These are phyloP conservation scores for Drosophila kepulauana DNA, from an alignment of 1,140 invertebrate genomes.

Conservation along the genomic window DNA sequence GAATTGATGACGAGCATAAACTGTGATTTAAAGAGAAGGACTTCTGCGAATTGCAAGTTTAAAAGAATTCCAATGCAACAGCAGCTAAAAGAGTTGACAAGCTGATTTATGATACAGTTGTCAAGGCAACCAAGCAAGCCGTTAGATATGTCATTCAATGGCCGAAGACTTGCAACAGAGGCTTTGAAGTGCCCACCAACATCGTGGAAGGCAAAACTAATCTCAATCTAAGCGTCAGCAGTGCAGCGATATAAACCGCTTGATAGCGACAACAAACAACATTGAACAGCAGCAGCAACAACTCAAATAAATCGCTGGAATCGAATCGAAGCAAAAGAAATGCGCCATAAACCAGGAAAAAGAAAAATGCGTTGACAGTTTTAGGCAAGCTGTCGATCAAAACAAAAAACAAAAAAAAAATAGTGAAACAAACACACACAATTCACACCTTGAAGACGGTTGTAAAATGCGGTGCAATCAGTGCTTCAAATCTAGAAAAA, in stretches of 20 bases:
- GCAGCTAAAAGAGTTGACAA: slow-evolving; percentile 27
- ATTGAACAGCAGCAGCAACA: slow-evolving; percentile 54
- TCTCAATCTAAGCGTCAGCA: slow-evolving; percentile 76
- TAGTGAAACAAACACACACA: background rate
- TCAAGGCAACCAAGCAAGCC: slow-evolving; percentile 12
- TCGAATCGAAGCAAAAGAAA: slow-evolving; percentile 59
- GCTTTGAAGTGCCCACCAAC: slow-evolving; percentile 41
- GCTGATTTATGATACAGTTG: slow-evolving; percentile 45
- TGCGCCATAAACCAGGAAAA: slow-evolving; percentile 69
- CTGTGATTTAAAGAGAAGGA: background rate
- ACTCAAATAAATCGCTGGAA: slow-evolving; percentile 76
- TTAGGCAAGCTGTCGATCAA: slow-evolving; percentile 83
- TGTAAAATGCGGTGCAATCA: slow-evolving; percentile 77
- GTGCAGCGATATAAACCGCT: slow-evolving; percentile 50
- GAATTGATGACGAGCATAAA: background rate
- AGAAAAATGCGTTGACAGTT: slow-evolving; percentile 75
- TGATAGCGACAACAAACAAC: slow-evolving; percentile 40
- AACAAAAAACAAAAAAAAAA: slow-evolving; percentile 21
- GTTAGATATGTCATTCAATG: slow-evolving; percentile 29
- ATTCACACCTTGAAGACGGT: slow-evolving; percentile 74
- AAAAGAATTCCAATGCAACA: background rate
- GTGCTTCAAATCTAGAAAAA: slow-evolving; percentile 82
- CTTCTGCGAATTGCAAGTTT: background rate
- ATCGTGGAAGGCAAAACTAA: slow-evolving; percentile 46
- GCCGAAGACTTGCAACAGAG: slow-evolving; percentile 28